Evolutionary conservation across 1,140 invertebrate genomes (phyloP).

Genomic region (Reticulitermes speratus): DNA sequence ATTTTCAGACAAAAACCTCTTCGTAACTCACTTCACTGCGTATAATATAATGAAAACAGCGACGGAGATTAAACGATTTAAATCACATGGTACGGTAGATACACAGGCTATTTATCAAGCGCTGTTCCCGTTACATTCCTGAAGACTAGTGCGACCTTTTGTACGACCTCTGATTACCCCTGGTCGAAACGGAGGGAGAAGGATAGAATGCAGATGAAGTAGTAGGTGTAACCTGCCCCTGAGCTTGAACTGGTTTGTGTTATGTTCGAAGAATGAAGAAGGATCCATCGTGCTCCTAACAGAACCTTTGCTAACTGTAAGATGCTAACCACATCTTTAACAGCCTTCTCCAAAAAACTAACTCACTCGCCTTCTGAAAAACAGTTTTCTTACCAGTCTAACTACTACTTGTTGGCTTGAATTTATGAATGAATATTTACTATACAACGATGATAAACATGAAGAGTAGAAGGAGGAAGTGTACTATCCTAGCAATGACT

Average conservation of each 20-base stretch:
- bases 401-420: neutral
- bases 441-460: neutral
- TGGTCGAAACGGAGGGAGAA: neutral
- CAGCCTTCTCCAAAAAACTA: neutral
- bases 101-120: neutral
- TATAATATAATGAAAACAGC: too few species aligned
- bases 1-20: too few species aligned
- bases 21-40: too few species aligned
- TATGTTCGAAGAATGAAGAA: neutral
- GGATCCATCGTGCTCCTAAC: neutral
- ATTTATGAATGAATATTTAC: neutral
- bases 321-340: neutral
- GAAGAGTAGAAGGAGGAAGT: neutral
- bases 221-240: neutral
- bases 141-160: neutral
- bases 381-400: neutral
- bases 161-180: neutral
- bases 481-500: neutral
- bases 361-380: neutral
- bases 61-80: too few species aligned
- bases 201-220: neutral
- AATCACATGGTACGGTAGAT: neutral
- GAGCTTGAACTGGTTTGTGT: slow-evolving; percentile 10
- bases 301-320: neutral
- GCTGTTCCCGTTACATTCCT: neutral